Base-by-base conservation (phyloP, 2,797 vertebrate species). In the Lycodopsis pacificus region DNA sequence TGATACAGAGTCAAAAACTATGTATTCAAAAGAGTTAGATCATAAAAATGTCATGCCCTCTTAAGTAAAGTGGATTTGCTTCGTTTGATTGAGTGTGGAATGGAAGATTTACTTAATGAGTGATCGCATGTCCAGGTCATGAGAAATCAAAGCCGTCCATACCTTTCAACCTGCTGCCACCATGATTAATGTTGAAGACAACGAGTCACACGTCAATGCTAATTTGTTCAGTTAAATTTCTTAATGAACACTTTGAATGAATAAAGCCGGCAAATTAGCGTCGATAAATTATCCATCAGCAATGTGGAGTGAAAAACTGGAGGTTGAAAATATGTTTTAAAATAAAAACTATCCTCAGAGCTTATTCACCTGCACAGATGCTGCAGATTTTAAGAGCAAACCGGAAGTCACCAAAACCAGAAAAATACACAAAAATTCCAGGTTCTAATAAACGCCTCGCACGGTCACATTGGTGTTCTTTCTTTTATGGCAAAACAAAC, bases 401-500 rank as follows among this genome's bases (percentile, higher is more conserved):
- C 25, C 58, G 15, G 34, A 69, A 82, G 68, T 62, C 62, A 48
- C 36, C 20, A 56, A 65, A 76, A 48, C 6, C 44, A 38, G 32
- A 81, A 73, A 74, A 86, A 82, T 65, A 77, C 20, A 76, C 13
- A 82, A 84, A 88, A 88, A 83, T 49, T 86, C 25, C 25, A 65
- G 49, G 10, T 54, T 77, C 4, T 59, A 36, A 83, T 65, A 71
- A 83, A 86, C 53, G 67, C 76, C 25, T 80, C 44, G 66, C 76
- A 62, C 57, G 82, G 78, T 88, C 82, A 73, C 85, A 84, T 42
- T 25, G 25, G 64, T 86, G 87, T 91, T 83, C 78, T 86, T 73
- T 76, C 78, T 86, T 73, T 76, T 62, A 57, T 69, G 87, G 84
- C 73, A 86, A 89, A 93, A 90, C 87, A 90, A 92, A 89, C 90